Percentiles rank a stretch among this genome's conserved stretches.
Conservation (phyloP, 1,140 invertebrate genomes). For the Heliconius nattereri region DNA sequence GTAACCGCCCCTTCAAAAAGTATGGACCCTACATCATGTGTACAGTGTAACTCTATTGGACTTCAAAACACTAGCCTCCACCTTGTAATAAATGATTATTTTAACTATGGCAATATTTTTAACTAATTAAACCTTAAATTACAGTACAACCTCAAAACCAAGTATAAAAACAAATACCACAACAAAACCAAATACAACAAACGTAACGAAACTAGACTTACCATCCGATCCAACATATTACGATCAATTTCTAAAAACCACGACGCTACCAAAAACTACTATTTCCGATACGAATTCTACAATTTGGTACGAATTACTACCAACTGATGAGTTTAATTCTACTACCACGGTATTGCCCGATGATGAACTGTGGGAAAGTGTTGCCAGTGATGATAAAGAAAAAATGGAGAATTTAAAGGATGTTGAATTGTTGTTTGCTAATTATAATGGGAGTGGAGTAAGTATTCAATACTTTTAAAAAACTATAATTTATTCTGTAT, state of each 20-base stretch:
- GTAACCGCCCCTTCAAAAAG: too few species aligned
- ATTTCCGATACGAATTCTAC: constrained; percentile 57
- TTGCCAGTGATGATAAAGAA: constrained; percentile 49
- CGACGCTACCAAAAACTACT: constrained; percentile 56
- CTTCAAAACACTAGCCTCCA: too few species aligned
- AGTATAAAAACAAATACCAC: constrained; percentile 43
- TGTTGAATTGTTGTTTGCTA: constrained; percentile 73
- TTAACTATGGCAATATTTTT: neutral
- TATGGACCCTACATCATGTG: too few species aligned
- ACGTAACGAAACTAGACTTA: constrained; percentile 53
- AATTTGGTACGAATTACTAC: constrained; percentile 65
- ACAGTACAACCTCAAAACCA: constrained; percentile 53
- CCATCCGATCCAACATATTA: constrained; percentile 70
- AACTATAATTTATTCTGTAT: neutral
- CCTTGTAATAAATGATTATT: neutral
- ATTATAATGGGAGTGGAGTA: constrained; percentile 52
- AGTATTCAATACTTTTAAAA: constrained; percentile 21
- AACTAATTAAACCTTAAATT: constrained; percentile 30
- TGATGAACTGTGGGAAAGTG: constrained; percentile 71
- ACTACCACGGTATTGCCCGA: constrained; percentile 55
- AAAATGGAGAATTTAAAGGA: constrained; percentile 65
- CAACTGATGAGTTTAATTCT: constrained; percentile 58
- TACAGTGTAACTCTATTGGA: too few species aligned
- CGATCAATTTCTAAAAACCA: constrained; percentile 77
- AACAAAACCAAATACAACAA: constrained; percentile 49